Evolutionary conservation across 2,113 vertebrate genomes (phyloP).

Genomic region (Mungos mungo): DNA sequence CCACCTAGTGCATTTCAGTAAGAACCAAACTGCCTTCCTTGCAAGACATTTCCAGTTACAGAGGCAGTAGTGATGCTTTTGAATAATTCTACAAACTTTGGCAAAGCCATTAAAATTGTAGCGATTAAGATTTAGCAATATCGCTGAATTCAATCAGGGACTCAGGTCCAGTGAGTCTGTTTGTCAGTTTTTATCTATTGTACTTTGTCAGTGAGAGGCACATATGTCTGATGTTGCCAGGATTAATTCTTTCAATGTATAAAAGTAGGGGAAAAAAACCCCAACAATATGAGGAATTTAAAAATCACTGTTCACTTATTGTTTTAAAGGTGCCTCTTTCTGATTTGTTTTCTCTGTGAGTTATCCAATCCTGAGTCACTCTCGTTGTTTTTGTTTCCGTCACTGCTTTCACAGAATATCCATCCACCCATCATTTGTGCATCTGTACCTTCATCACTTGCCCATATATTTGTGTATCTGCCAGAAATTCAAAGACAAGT

Average conservation of each 20-base stretch:
- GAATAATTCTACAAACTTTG: neutral
- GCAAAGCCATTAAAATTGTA: neutral
- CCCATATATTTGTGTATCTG: neutral
- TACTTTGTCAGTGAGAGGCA: neutral
- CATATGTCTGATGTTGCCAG: neutral
- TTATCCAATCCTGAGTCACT: neutral
- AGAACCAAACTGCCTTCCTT: conserved; percentile 33
- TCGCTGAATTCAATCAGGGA: neutral
- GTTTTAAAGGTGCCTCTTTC: neutral
- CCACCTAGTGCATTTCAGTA: neutral
- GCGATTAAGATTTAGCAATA: neutral
- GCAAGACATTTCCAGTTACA: neutral
- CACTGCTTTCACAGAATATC: neutral
- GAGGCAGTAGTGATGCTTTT: neutral
- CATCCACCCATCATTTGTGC: neutral
- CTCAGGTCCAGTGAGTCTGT: neutral
- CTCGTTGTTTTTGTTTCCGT: neutral
- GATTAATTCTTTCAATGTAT: neutral
- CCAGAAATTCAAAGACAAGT: neutral
- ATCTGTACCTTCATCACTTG: neutral
- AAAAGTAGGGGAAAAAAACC: neutral
- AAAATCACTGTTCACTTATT: neutral
- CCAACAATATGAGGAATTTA: neutral
- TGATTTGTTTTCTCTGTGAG: neutral
- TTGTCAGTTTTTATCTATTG: neutral